Evolutionary conservation across 2,888 invertebrate species (phyloP).

Genomic region (Beris chalybata): DNA sequence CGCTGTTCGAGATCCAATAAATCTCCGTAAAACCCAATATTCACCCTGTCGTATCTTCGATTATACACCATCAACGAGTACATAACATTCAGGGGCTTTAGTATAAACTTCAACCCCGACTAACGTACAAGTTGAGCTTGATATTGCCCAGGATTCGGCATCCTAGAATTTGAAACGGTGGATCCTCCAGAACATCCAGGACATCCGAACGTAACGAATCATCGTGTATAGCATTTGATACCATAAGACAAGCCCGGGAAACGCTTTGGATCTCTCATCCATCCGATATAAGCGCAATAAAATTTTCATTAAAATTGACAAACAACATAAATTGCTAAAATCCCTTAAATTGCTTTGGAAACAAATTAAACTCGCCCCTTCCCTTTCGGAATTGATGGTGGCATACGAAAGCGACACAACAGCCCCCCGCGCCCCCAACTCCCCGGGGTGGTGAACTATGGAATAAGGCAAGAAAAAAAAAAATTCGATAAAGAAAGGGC

Average conservation of each 20-base stretch:
- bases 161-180: slow-evolving; percentile 17
- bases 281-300: slow-evolving; percentile 42
- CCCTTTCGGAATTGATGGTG: slow-evolving; percentile 10
- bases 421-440: background rate
- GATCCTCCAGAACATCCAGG: background rate
- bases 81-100: slow-evolving; percentile 16
- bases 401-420: slow-evolving; percentile 15
- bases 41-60: slow-evolving; percentile 34
- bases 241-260: slow-evolving; percentile 2
- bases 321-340: slow-evolving; percentile 46
- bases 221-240: slow-evolving; percentile 15
- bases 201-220: background rate
- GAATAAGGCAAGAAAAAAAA: slow-evolving; percentile 8
- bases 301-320: slow-evolving; percentile 46
- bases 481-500: slow-evolving; percentile 11
- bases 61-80: slow-evolving; percentile 27
- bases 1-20: slow-evolving; percentile 39
- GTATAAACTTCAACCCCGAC: slow-evolving; percentile 17
- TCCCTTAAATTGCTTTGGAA: slow-evolving; percentile 46
- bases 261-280: slow-evolving; percentile 33
- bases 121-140: slow-evolving; percentile 3
- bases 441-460: slow-evolving; percentile 5
- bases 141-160: slow-evolving; percentile 19
- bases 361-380: slow-evolving; percentile 43
- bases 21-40: slow-evolving; percentile 41